These are phyloP conservation scores for Danio tinwini DNA, from an alignment of 2,797 vertebrate species.

Conservation along the genomic window DNA sequence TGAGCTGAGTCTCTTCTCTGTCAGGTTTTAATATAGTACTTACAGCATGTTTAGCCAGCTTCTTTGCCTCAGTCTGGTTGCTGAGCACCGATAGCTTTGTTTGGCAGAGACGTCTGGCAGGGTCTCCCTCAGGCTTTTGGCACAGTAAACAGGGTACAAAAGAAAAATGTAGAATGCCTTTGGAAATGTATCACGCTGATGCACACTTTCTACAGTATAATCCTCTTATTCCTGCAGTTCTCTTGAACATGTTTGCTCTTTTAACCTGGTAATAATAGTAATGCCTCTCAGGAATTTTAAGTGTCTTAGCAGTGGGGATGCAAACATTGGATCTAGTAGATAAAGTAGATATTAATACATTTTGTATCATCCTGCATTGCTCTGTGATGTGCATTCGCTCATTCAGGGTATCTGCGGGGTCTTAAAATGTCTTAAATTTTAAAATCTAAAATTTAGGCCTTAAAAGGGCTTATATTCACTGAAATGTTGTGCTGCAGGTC, in stretches of 20 bases:
- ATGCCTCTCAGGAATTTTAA: background rate
- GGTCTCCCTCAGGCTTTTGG: slow-evolving; percentile 62
- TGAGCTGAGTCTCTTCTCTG: background rate
- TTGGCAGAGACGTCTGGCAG: slow-evolving; percentile 49
- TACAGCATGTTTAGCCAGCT: background rate
- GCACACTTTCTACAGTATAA: slow-evolving; percentile 64
- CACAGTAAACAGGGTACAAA: slow-evolving; percentile 57
- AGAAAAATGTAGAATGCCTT: slow-evolving; percentile 53
- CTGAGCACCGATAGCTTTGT: slow-evolving; percentile 64
- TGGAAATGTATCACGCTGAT: slow-evolving; percentile 62
- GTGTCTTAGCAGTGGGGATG: slow-evolving; percentile 9
- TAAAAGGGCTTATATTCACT: too few relatives aligned
- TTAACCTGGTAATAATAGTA: slow-evolving; percentile 11
- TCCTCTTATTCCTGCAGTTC: slow-evolving; percentile 69
- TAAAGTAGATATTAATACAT: too few relatives aligned
- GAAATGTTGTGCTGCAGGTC: too few relatives aligned
- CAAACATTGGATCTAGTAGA: background rate
- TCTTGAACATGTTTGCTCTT: slow-evolving; percentile 55
- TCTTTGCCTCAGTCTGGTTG: slow-evolving; percentile 30
- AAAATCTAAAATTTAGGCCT: too few relatives aligned
- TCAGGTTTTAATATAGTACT: slow-evolving; percentile 17
- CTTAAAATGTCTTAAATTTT: too few relatives aligned
- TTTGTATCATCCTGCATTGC: too few relatives aligned
- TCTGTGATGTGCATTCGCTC: too few relatives aligned
- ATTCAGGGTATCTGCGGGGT: too few relatives aligned